These are phyloP conservation scores for Zaprionus kolodkinae DNA, from an alignment of 1,140 invertebrate species.

Conservation along the genomic window DNA sequence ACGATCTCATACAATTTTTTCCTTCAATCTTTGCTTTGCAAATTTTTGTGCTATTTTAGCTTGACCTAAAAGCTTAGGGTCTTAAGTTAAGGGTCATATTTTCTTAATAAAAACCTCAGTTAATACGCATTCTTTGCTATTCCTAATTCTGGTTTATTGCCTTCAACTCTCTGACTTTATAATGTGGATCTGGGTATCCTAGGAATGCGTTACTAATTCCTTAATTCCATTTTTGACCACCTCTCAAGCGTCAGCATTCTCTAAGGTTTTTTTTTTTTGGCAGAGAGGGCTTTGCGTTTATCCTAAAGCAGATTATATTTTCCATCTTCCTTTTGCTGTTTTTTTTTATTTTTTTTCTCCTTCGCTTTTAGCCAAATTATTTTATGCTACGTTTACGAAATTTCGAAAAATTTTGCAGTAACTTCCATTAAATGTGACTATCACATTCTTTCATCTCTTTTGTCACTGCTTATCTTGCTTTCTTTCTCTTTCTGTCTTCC, in stretches of 20 bases:
- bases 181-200: neutral
- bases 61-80: neutral
- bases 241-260: neutral
- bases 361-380: conserved; percentile 33
- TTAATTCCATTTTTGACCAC: conserved; percentile 15
- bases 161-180: conserved; percentile 24
- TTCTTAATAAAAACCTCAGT: neutral
- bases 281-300: conserved; percentile 3
- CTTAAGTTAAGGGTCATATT: neutral
- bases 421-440: neutral
- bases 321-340: neutral
- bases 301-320: conserved; percentile 10
- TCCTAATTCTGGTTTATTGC: conserved; percentile 19
- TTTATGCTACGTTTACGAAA: conserved; percentile 25
- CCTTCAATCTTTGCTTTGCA: neutral
- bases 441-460: conserved; percentile 2
- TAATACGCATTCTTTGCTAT: neutral
- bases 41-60: neutral
- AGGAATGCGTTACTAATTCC: conserved; percentile 23
- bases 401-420: neutral
- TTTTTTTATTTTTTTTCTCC: neutral
- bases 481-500: neutral
- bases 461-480: neutral
- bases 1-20: too few species aligned
- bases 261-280: neutral